A percentile compares a stretch with the other conserved stretches of the same genome.
phyloP scores from a whole-genome alignment of 2,113 vertebrate genomes.

The Neomonachus schauinslandi region DNA sequence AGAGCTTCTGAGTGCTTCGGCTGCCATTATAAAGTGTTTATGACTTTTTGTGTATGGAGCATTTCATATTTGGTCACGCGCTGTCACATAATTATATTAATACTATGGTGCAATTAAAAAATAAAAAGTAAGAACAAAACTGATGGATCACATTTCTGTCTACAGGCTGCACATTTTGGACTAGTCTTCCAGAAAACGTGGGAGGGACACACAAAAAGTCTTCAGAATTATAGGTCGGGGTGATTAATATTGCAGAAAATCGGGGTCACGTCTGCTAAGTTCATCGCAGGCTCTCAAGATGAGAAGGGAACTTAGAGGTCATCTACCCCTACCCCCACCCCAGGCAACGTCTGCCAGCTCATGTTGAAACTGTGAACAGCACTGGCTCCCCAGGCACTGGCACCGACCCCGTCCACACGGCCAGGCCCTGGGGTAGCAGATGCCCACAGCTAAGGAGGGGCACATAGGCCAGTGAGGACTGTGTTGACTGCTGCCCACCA shows the following conservation, averaged over 20 bases:
- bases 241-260: not conserved
- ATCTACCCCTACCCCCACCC: conserved; percentile 27
- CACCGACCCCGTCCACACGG: not conserved
- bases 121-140: not conserved
- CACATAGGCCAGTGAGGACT: not conserved
- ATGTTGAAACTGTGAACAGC: conserved; percentile 14
- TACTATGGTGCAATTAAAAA: not conserved
- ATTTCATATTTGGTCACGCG: conserved; percentile 20
- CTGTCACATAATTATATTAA: conserved; percentile 30
- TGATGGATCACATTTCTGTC: not conserved
- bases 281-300: not conserved
- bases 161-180: not conserved
- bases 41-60: conserved; percentile 34
- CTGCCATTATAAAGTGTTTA: not conserved
- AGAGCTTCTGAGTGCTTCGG: conserved; percentile 4
- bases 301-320: conserved; percentile 68
- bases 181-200: not conserved
- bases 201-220: not conserved
- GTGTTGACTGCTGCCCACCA: not conserved
- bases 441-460: conserved; percentile 43
- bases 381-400: conserved; percentile 55
- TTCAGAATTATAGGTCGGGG: not conserved
- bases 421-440: conserved; percentile 57
- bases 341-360: conserved; percentile 43
- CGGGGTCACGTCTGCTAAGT: not conserved